Conservation (phyloP, 1,140 invertebrate species). For the Battus philenor region DNA sequence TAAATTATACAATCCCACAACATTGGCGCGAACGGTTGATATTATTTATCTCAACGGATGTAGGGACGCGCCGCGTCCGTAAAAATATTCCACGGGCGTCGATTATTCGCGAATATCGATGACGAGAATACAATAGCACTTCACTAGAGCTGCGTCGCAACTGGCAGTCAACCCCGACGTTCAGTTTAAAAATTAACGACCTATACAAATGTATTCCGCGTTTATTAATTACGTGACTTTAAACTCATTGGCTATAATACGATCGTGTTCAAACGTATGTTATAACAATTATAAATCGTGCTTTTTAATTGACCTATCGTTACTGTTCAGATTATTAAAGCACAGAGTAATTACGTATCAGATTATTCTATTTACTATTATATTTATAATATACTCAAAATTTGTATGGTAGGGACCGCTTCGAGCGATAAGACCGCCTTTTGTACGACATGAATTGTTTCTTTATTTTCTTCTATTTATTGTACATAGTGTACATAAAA, state of each 20-base stretch:
- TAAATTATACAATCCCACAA: slow-evolving; percentile 7
- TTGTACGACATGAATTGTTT: too few species aligned
- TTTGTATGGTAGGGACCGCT: too few species aligned
- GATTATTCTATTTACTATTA: too few species aligned
- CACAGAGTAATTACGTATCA: background rate
- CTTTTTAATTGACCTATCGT: slow-evolving; percentile 7
- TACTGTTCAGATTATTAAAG: background rate
- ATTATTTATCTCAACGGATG: background rate
- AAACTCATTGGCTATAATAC: slow-evolving; percentile 2
- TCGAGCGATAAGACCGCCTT: too few species aligned
- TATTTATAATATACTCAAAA: too few species aligned
- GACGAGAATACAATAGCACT: background rate
- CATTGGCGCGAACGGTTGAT: slow-evolving; percentile 1
- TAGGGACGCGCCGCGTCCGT: background rate
- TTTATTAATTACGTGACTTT: slow-evolving; percentile 1
- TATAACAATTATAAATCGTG: background rate
- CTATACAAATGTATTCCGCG: slow-evolving; percentile 1
- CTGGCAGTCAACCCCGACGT: background rate
- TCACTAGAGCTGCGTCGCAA: too few species aligned
- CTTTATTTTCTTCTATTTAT: too few species aligned
- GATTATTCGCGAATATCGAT: slow-evolving; percentile 10
- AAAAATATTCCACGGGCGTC: slow-evolving; percentile 4
- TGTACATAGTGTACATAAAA: too few species aligned
- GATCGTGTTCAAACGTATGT: background rate
- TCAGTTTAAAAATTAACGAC: slow-evolving; percentile 6